Evolutionary conservation across 1,140 invertebrate genomes (phyloP), one percentile per base, ranked within the genome.

Genomic region (Phthorimaea operculella): DNA sequence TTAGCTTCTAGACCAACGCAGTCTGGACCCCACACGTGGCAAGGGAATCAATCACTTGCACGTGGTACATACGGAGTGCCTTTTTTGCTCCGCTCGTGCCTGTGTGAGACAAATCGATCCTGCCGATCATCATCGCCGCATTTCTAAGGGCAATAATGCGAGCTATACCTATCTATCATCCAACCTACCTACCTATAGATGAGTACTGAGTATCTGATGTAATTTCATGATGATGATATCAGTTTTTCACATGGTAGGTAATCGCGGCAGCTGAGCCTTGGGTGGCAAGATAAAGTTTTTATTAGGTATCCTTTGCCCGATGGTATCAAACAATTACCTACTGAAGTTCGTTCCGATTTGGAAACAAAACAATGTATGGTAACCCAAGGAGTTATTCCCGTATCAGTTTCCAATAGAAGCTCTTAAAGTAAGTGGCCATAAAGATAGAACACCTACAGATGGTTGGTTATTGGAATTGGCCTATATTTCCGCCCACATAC

Each of bases 401-500:
- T 39, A 39, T 39, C 36, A n/a, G 10, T 39, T 39, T 39, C 8
- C 36, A 39, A 9, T 39, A 39, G 36, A 39, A 12, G 36, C n/a
- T 39, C 21, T 28, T 28, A 28, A 28, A 28, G 2, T 28, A 28
- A 28, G 21, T 28, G 21, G 21, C 21, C 21, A 28, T 28, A 28
- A 28, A 28, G 21, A 28, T 28, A 28, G 21, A 28, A 6, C 6
- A 28, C 21, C 21, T 28, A 28, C 36, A 39, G 36, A 39, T 39
- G 36, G 36, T 39, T 12, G 36, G 36, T 39, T 12, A n/a, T 39
- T 39, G 36, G 36, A 39, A 39, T n/a, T 39, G 61, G 58, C 65
- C 68, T 67, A 72, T 65, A 66, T 70, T 67, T 39, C 60, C 55
- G 58, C 66, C 74, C 64, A 72, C n/a, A n/a, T n/a, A n/a, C 68